Conservation (phyloP, 2,797 vertebrate genomes). For the Apogon talboti region DNA sequence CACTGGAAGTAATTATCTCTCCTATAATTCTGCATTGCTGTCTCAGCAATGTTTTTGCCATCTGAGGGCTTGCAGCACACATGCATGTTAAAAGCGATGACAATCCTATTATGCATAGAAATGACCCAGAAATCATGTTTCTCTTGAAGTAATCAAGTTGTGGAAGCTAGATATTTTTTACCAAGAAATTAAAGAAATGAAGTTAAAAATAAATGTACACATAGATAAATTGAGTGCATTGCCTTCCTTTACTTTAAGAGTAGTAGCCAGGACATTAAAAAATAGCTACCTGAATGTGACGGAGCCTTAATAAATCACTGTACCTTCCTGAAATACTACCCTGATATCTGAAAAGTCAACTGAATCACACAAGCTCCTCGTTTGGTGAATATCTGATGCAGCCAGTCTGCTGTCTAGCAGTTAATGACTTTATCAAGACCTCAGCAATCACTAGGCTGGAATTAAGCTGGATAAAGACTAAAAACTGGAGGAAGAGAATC, state of each 20-base stretch:
- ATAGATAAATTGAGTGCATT: too few species aligned
- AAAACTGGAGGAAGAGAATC: slow-evolving; percentile 6
- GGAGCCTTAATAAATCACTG: neutral
- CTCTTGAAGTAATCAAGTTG: neutral
- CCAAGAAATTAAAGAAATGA: too few species aligned
- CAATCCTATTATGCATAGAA: neutral
- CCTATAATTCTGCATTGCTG: neutral
- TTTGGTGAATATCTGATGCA: slow-evolving; percentile 43
- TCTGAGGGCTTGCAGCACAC: neutral
- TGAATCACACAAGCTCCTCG: neutral
- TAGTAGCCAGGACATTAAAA: neutral
- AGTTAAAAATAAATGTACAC: too few species aligned
- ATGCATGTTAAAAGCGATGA: neutral
- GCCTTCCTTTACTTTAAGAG: neutral
- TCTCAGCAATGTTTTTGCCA: neutral
- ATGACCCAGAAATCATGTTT: neutral
- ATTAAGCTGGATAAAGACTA: slow-evolving; percentile 24
- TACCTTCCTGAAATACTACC: slow-evolving; percentile 5
- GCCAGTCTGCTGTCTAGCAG: slow-evolving; percentile 30
- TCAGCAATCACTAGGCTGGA: slow-evolving; percentile 11
- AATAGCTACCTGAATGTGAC: slow-evolving; percentile 3
- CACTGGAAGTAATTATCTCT: slow-evolving; percentile 17
- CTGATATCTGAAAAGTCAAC: slow-evolving; percentile 12
- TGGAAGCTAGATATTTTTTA: neutral
- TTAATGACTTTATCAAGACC: slow-evolving; percentile 40